These are phyloP conservation scores for Lepeophtheirus salmonis DNA, from an alignment of 1,140 invertebrate species.

Conservation along the genomic window DNA sequence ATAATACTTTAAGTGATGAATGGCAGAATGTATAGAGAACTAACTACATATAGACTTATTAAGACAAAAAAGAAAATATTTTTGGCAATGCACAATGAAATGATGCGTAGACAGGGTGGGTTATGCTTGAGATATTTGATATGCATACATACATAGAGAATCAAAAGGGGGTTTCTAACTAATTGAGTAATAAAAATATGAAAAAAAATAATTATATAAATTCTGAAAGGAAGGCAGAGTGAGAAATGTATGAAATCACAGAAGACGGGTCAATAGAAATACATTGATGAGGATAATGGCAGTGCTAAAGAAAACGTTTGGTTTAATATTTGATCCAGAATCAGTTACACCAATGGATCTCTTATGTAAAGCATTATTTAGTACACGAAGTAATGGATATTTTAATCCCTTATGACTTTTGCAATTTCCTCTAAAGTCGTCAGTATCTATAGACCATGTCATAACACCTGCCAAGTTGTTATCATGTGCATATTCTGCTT, in stretches of 20 bases:
- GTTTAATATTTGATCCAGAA: neutral
- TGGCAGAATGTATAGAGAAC: too few relatives aligned
- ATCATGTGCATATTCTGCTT: constrained; percentile 25
- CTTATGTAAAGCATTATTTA: constrained; percentile 28
- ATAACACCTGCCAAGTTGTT: constrained; percentile 31
- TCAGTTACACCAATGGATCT: neutral
- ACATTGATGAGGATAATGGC: neutral
- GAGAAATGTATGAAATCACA: neutral
- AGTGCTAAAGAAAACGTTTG: neutral
- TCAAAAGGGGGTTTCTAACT: too few relatives aligned
- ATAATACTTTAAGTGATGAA: too few relatives aligned
- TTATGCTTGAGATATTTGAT: too few relatives aligned
- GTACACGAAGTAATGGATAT: constrained; percentile 37
- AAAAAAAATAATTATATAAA: too few relatives aligned
- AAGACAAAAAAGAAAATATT: too few relatives aligned
- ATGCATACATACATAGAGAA: too few relatives aligned
- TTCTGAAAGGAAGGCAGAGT: too few relatives aligned
- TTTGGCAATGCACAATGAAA: too few relatives aligned
- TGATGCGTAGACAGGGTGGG: too few relatives aligned
- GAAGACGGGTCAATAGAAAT: neutral
- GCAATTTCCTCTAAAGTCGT: constrained; percentile 33
- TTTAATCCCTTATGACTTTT: constrained; percentile 27
- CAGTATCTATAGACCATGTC: constrained; percentile 34
- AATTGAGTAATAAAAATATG: too few relatives aligned
- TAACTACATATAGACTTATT: too few relatives aligned